Conservation (phyloP, 1,140 invertebrate genomes). For the Drosophila nasuta region DNA sequence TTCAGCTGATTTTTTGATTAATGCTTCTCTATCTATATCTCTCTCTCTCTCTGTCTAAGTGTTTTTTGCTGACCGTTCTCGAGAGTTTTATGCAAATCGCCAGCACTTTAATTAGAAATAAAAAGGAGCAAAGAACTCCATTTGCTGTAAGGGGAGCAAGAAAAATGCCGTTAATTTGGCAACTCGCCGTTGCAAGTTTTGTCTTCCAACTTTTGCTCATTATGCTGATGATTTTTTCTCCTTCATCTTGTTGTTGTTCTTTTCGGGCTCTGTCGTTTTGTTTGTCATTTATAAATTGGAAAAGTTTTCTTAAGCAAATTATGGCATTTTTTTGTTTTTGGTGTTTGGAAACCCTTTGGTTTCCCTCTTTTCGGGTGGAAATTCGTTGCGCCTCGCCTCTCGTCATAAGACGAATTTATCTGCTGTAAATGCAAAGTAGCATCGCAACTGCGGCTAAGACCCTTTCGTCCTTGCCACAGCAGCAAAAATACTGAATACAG, state of each 20-base stretch:
- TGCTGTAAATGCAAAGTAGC: conserved; percentile 42
- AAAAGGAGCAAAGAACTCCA: conserved; percentile 33
- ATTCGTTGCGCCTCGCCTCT: conserved; percentile 30
- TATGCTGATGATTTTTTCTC: conserved; percentile 40
- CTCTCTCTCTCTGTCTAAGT: conserved; percentile 28
- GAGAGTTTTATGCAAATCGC: conserved; percentile 72
- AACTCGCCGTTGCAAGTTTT: conserved; percentile 13
- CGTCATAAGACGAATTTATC: conserved; percentile 32
- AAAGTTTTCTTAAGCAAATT: conserved; percentile 83
- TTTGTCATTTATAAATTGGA: conserved; percentile 84
- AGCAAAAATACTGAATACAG: not conserved
- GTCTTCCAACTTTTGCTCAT: conserved; percentile 61
- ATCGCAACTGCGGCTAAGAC: conserved; percentile 24
- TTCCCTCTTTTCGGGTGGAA: not conserved
- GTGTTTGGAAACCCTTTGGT: conserved; percentile 27
- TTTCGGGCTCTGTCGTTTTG: conserved; percentile 74
- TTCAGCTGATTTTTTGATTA: conserved; percentile 82
- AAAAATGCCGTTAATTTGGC: conserved; percentile 65
- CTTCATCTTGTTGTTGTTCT: not conserved
- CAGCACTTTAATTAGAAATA: conserved; percentile 77
- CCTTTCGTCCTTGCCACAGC: conserved; percentile 52
- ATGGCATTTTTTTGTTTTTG: conserved; percentile 55
- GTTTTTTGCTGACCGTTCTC: conserved; percentile 9
- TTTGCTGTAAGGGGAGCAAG: conserved; percentile 9
- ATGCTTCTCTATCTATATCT: conserved; percentile 59